Evolutionary conservation across 2,888 invertebrate species (phyloP).

Genomic region (Kryphioiulus occultus): DNA sequence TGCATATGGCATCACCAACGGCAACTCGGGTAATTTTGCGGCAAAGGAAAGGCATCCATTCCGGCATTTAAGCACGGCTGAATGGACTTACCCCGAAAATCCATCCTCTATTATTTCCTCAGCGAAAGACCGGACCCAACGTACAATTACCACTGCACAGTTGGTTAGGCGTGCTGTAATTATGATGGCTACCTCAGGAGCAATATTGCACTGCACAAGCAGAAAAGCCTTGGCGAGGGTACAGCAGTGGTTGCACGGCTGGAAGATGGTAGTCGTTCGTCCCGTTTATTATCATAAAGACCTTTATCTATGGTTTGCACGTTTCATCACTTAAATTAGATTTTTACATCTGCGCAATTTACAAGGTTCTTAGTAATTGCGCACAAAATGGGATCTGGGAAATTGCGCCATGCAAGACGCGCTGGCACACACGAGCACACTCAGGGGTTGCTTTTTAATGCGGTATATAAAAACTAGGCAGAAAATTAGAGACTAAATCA

Average conservation of each 20-base stretch:
- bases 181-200: slow-evolving; percentile 26
- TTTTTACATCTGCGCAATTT: slow-evolving; percentile 28
- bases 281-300: slow-evolving; percentile 13
- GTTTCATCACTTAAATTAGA: slow-evolving; percentile 31
- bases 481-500: not conserved
- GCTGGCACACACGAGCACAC: not conserved
- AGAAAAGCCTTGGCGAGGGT: not conserved
- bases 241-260: not conserved
- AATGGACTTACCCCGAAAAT: slow-evolving; percentile 26
- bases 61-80: slow-evolving; percentile 24
- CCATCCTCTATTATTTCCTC: slow-evolving; percentile 22
- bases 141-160: slow-evolving; percentile 35
- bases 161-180: slow-evolving; percentile 35
- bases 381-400: not conserved
- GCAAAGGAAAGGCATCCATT: slow-evolving; percentile 16
- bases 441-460: not conserved
- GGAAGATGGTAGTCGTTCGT: not conserved
- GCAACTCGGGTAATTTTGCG: slow-evolving; percentile 3
- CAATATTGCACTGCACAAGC: not conserved
- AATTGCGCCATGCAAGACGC: not conserved
- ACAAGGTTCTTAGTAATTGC: slow-evolving; percentile 20
- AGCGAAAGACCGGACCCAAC: slow-evolving; percentile 19
- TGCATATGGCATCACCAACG: not conserved
- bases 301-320: slow-evolving; percentile 35
- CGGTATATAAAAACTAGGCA: not conserved